phyloP scores from a whole-genome alignment of 2,797 vertebrate genomes.

The Anas bernieri region DNA sequence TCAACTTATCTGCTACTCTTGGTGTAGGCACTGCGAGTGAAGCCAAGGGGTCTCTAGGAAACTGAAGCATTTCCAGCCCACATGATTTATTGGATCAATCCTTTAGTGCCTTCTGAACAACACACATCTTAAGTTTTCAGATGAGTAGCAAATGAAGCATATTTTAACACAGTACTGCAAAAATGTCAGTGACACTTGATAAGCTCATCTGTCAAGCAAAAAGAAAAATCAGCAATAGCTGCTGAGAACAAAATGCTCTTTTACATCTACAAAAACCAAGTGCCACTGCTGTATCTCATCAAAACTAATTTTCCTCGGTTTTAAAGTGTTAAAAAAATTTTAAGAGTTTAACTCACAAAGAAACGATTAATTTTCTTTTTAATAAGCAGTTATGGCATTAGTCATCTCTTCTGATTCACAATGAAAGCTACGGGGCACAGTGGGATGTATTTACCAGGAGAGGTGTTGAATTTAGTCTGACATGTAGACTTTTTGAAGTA shows the following conservation, averaged over 20 bases:
- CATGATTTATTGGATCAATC: slow-evolving; percentile 24
- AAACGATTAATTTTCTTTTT: slow-evolving; percentile 60
- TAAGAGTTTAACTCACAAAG: slow-evolving; percentile 38
- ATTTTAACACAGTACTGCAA: slow-evolving; percentile 56
- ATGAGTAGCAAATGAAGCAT: slow-evolving; percentile 57
- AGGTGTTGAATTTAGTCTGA: slow-evolving; percentile 57
- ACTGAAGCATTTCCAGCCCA: slow-evolving; percentile 52
- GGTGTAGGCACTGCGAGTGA: neutral
- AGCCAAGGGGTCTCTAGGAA: slow-evolving; percentile 44
- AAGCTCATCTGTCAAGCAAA: slow-evolving; percentile 58
- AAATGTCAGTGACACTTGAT: slow-evolving; percentile 53
- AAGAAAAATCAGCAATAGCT: slow-evolving; percentile 28
- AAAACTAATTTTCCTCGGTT: slow-evolving; percentile 30
- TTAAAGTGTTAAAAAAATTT: slow-evolving; percentile 44
- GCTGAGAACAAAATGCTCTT: slow-evolving; percentile 36
- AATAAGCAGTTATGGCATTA: slow-evolving; percentile 66
- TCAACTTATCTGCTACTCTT: neutral
- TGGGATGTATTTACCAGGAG: slow-evolving; percentile 41
- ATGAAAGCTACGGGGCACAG: slow-evolving; percentile 45
- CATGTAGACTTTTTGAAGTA: slow-evolving; percentile 31
- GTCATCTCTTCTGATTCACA: slow-evolving; percentile 75
- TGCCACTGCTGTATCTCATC: neutral
- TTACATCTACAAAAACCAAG: neutral
- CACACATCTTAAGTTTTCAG: slow-evolving; percentile 46
- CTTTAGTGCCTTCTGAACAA: slow-evolving; percentile 36